phyloP scores from a whole-genome alignment of 2,113 vertebrate species.

The Forbesichthys agassizii region DNA sequence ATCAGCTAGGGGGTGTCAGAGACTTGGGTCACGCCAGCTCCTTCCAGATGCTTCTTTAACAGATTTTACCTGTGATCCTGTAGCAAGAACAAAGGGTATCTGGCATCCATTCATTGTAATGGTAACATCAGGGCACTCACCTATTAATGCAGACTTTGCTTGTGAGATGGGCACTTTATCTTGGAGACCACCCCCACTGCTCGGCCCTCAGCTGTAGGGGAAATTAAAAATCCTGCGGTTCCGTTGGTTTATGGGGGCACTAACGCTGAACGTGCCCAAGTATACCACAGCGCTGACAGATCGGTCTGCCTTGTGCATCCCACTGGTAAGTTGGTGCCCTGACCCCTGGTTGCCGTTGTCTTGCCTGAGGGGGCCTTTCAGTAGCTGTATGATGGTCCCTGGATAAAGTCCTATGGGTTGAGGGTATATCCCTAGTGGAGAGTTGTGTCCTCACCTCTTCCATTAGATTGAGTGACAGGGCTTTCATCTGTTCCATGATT shows the following conservation, averaged over 20 bases:
- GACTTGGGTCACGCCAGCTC: neutral
- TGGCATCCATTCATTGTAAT: conserved; percentile 2
- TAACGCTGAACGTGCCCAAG: too few relatives aligned
- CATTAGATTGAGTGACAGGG: neutral
- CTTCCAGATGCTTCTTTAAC: conserved; percentile 13
- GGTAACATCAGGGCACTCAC: conserved; percentile 18
- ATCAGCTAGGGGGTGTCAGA: neutral
- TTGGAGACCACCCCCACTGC: too few relatives aligned
- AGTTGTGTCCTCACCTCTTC: neutral
- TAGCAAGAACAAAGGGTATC: conserved; percentile 23
- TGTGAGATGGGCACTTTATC: too few relatives aligned
- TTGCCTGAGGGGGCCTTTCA: neutral
- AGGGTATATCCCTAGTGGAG: neutral
- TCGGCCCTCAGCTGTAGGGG: too few relatives aligned
- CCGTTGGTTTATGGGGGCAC: too few relatives aligned
- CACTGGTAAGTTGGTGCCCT: conserved; percentile 7
- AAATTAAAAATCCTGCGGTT: too few relatives aligned
- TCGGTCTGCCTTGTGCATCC: conserved; percentile 11
- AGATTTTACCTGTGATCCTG: conserved; percentile 16
- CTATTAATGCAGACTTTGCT: neutral
- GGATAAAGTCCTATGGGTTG: neutral
- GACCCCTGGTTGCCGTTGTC: too few relatives aligned
- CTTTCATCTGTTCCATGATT: conserved; percentile 14
- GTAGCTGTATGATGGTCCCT: neutral
- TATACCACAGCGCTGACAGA: neutral